Conservation (phyloP, 2,113 vertebrate species). For the Okapia johnstoni region DNA sequence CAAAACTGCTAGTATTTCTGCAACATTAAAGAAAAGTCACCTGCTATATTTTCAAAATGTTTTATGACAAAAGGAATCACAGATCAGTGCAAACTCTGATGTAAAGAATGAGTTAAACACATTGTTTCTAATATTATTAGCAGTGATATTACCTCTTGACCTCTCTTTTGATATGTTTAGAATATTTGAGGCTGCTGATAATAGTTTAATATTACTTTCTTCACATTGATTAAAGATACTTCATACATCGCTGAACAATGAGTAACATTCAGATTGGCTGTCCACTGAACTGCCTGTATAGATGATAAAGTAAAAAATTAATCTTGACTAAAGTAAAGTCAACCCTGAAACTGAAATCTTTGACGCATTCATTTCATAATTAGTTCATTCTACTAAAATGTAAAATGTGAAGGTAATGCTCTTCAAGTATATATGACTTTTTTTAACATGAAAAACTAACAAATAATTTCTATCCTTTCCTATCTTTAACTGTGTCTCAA, state of each 20-base stretch:
- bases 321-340: conserved; percentile 85
- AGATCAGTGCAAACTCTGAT: conserved; percentile 55
- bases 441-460: conserved; percentile 62
- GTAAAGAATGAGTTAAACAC: conserved; percentile 78
- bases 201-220: conserved; percentile 83
- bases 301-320: conserved; percentile 87
- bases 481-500: conserved; percentile 15
- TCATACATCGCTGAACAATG: conserved; percentile 85
- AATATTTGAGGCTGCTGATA: conserved; percentile 80
- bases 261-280: conserved; percentile 80
- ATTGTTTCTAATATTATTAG: conserved; percentile 79
- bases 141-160: conserved; percentile 79
- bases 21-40: not conserved
- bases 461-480: conserved; percentile 53
- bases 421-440: conserved; percentile 75
- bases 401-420: conserved; percentile 79
- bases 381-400: conserved; percentile 82
- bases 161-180: conserved; percentile 79
- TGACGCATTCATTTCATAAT: conserved; percentile 89
- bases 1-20: not conserved
- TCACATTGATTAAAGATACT: conserved; percentile 85
- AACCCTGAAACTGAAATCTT: conserved; percentile 92
- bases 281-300: conserved; percentile 82
- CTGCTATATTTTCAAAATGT: conserved; percentile 29
- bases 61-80: conserved; percentile 53